Conservation (phyloP, 2,797 vertebrate genomes). For the Lagocephalus sceleratus region DNA sequence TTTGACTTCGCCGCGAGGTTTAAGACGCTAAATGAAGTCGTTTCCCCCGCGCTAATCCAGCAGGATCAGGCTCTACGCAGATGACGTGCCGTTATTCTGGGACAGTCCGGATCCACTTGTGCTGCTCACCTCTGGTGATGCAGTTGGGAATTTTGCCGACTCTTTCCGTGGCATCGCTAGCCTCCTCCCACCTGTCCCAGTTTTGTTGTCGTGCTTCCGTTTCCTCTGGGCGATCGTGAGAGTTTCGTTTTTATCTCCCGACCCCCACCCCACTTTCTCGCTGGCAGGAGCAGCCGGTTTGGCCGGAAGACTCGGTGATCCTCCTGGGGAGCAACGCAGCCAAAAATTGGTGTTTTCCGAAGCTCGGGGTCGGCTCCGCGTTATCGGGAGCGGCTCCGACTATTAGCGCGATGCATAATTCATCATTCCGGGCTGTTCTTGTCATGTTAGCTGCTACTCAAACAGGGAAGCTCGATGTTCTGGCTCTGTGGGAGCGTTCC, state of each 20-base stretch:
- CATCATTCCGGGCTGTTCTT: neutral
- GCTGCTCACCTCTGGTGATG: too few relatives aligned
- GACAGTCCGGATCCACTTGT: too few relatives aligned
- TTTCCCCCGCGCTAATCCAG: conserved; percentile 1
- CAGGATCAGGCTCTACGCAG: too few relatives aligned
- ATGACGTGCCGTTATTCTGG: too few relatives aligned
- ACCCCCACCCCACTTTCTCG: conserved; percentile 2
- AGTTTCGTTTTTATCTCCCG: conserved; percentile 48
- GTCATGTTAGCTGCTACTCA: neutral
- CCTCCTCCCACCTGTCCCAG: too few relatives aligned
- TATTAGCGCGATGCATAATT: neutral
- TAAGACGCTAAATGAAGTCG: too few relatives aligned
- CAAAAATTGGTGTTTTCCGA: too few relatives aligned
- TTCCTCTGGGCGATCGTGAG: conserved; percentile 44
- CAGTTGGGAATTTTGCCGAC: too few relatives aligned
- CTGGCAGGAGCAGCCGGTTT: conserved; percentile 28
- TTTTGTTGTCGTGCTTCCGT: conserved; percentile 24
- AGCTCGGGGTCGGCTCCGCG: neutral
- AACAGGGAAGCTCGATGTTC: neutral
- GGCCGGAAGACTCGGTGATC: conserved; percentile 11
- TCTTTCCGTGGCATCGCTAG: conserved; percentile 23
- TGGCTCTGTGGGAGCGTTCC: neutral
- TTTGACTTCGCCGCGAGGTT: too few relatives aligned
- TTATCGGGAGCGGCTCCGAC: too few relatives aligned
- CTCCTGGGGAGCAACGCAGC: conserved; percentile 13